A percentile compares a stretch with the other conserved stretches of the same genome.
Evolutionary conservation across 2,888 invertebrate species (phyloP).

Genomic region (Xanthostigma xanthostigma): DNA sequence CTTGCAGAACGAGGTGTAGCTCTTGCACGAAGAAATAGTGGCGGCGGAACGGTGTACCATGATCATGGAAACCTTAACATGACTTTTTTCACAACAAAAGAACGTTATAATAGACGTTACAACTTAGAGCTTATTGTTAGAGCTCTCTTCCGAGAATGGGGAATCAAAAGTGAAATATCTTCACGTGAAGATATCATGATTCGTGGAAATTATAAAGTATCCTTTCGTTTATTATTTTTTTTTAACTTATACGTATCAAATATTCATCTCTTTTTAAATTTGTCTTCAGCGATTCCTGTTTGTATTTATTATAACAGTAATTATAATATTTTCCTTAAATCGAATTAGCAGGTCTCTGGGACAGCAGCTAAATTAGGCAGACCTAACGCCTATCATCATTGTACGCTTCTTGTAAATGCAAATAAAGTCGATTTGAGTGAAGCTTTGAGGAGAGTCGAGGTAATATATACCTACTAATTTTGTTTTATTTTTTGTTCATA

Average conservation of each 20-base stretch:
- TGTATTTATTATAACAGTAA: background rate
- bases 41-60: slow-evolving; percentile 94
- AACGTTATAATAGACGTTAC: slow-evolving; percentile 68
- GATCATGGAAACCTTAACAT: slow-evolving; percentile 87
- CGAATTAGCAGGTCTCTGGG: slow-evolving; percentile 65
- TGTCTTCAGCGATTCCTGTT: background rate
- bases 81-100: slow-evolving; percentile 76
- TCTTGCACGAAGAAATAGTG: slow-evolving; percentile 82
- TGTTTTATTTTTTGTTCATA: slow-evolving; percentile 1
- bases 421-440: slow-evolving; percentile 60
- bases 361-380: slow-evolving; percentile 86
- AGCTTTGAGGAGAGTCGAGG: slow-evolving; percentile 60
- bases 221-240: slow-evolving; percentile 22
- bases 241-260: background rate
- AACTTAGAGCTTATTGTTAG: slow-evolving; percentile 79
- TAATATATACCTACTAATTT: slow-evolving; percentile 25
- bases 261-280: background rate
- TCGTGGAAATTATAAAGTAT: slow-evolving; percentile 62
- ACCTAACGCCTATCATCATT: slow-evolving; percentile 90
- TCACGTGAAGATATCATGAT: slow-evolving; percentile 77
- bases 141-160: slow-evolving; percentile 70
- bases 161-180: slow-evolving; percentile 59
- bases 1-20: slow-evolving; percentile 50
- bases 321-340: background rate
- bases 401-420: slow-evolving; percentile 81